Conservation (phyloP, 1,140 invertebrate species). For the Armadillidium nasatum region DNA sequence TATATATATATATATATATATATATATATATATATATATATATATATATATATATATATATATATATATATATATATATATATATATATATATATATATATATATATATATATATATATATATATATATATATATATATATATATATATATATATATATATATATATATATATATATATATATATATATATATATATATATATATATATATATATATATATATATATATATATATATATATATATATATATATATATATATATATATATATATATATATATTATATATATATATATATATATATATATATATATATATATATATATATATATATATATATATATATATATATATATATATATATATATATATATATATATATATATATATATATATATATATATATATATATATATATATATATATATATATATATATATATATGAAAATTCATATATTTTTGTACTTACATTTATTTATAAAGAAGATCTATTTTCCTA, state of each 20-base stretch:
- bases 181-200: not conserved
- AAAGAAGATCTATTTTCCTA: no score
- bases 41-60: conserved; percentile 16
- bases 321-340: conserved; percentile 12
- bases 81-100: conserved; percentile 14
- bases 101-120: conserved; percentile 13
- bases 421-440: conserved; percentile 10
- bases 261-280: not conserved
- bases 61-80: not conserved
- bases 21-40: not conserved
- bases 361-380: conserved; percentile 14
- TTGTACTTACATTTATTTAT: no score
- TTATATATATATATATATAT: conserved; percentile 13
- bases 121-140: conserved; percentile 16
- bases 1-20: conserved; percentile 16
- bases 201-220: conserved; percentile 14
- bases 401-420: conserved; percentile 12
- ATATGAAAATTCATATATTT: no score
- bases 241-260: conserved; percentile 16
- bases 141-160: not conserved
- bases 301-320: conserved; percentile 10
- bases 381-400: not conserved
- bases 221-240: conserved; percentile 13
- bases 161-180: conserved; percentile 16
- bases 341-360: conserved; percentile 15